Conservation (phyloP, 2,888 invertebrate species). For the Ichneumoninae sp. region DNA sequence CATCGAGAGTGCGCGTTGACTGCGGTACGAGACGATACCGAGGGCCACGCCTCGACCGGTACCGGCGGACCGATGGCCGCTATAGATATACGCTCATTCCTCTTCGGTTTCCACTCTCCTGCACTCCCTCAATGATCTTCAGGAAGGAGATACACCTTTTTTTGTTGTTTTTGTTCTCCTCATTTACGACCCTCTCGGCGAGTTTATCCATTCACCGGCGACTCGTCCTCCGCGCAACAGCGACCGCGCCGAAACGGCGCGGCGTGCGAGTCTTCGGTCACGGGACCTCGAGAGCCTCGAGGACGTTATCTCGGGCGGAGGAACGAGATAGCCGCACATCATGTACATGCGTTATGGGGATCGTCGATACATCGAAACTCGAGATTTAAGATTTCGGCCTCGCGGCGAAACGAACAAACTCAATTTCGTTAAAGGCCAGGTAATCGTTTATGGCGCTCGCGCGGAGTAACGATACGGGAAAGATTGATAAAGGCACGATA, state of each 20-base stretch:
- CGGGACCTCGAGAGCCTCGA: conserved; percentile 13
- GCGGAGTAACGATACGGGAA: too few relatives aligned
- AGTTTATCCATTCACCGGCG: conserved; percentile 33
- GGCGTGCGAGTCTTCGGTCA: background rate
- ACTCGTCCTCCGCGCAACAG: conserved; percentile 5
- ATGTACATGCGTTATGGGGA: background rate
- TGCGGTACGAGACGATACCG: conserved; percentile 54
- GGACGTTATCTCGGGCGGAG: conserved; percentile 8
- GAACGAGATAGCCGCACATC: conserved; percentile 1
- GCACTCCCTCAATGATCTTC: conserved; percentile 7
- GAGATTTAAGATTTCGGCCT: background rate
- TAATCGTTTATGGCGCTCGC: too few relatives aligned
- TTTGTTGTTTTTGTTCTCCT: background rate
- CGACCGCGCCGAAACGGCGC: background rate
- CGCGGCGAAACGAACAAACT: background rate
- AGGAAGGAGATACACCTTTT: conserved; percentile 7
- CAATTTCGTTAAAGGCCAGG: too few relatives aligned
- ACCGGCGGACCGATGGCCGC: conserved; percentile 13
- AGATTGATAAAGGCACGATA: too few relatives aligned
- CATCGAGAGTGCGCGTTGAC: conserved; percentile 17
- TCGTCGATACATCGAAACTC: background rate
- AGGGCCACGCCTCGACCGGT: conserved; percentile 70
- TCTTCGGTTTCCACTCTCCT: background rate
- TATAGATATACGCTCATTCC: background rate
- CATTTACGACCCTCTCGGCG: conserved; percentile 17